Evolutionary conservation across 2,888 invertebrate species (phyloP).

Genomic region (Hydrotaea diabolus): DNA sequence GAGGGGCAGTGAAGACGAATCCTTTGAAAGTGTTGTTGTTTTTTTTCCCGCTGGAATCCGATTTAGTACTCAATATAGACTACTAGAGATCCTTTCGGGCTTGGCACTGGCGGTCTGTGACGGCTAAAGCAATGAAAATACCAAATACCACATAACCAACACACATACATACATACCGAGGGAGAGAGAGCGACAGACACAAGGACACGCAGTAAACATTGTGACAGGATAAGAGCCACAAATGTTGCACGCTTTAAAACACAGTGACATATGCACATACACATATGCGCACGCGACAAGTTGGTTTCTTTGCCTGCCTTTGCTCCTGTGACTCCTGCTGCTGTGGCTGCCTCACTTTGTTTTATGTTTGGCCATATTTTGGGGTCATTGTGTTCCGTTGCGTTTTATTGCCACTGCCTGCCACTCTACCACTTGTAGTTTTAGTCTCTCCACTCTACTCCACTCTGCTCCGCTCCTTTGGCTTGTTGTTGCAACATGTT

Average conservation of each 20-base stretch:
- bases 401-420: neutral
- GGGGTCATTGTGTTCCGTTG: conserved; percentile 23
- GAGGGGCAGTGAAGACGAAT: neutral
- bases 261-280: neutral
- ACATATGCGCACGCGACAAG: conserved; percentile 23
- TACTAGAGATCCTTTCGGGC: neutral
- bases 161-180: neutral
- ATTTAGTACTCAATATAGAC: neutral
- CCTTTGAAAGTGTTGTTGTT: conserved; percentile 8
- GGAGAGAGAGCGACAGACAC: neutral
- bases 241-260: conserved; percentile 25
- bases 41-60: neutral
- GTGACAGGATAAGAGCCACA: conserved; percentile 56
- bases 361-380: conserved; percentile 32
- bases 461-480: too few relatives aligned
- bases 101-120: neutral
- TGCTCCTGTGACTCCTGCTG: neutral
- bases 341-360: neutral
- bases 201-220: neutral
- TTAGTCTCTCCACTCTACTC: too few relatives aligned
- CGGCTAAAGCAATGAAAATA: conserved; percentile 28
- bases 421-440: neutral
- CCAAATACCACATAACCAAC: conserved; percentile 50
- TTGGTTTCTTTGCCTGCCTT: neutral
- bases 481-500: conserved; percentile 66